Base-by-base conservation (phyloP, 1,140 invertebrate genomes). In the Drosophila nigrodunni region DNA sequence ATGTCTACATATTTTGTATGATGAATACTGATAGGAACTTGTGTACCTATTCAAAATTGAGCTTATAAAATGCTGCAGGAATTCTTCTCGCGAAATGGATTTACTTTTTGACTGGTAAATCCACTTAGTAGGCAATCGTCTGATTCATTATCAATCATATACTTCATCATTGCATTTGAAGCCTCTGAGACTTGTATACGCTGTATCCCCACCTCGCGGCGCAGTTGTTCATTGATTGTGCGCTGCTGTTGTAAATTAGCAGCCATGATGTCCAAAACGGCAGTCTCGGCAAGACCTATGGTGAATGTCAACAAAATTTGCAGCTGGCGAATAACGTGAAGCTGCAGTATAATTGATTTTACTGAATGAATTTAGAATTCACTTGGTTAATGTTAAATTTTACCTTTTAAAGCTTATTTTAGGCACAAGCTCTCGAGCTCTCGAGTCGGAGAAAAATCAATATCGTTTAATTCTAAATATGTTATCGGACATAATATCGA, bases 31-130 rank as follows among this genome's bases (percentile, higher is more conserved):
- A 41, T 72, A 83, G 83, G 77, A 87, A 73, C 70, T 64, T 67
- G 65, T 72, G 68, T 60, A 46, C 55, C 50, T 61, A 60, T 47
- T 54, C 39, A 58, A 57, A 54, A 55, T 65, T 66, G 25, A 15
- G 57, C 58, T 87, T 96, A 98, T 77, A 98, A 94, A 89, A 98
- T 94, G 76, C 94, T 94, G 93, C 98, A 99, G 46, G 97, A 96
- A 87, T 96, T 98, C 93, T 99, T 99, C 93, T 99, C 98, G 80
- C 98, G 95, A 94, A 99, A 99, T 34, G 98, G 98, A 94, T 99
- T 99, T 6, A 98, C 97, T 92, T 98, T 98, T 92, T 99, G 98
- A 67, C 96, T 97, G 52, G 97, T 96, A 93, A 99, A 99, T 3
- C 98, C 98, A 78, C 98, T 96, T 39, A 99, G 94, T 10, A 99